These are phyloP conservation scores for Loripinus fragilis DNA, from an alignment of 2,888 invertebrate genomes.

Conservation along the genomic window DNA sequence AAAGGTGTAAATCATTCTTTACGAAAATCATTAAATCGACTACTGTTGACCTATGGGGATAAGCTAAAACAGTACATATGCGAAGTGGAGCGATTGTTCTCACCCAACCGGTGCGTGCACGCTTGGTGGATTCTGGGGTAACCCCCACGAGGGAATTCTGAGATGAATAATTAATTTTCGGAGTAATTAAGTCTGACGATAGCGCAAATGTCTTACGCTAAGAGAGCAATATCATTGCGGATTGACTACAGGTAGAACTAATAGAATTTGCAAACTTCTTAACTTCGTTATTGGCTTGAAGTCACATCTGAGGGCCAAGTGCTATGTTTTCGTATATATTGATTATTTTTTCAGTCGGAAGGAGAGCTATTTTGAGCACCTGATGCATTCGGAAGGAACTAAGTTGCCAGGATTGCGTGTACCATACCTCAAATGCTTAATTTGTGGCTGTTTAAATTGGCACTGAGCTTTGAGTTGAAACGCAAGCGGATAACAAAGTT, in stretches of 20 bases:
- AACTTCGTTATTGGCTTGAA: not conserved
- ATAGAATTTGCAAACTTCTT: conserved; percentile 1
- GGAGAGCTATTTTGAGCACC: not conserved
- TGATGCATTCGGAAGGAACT: no score
- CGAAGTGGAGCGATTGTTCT: not conserved
- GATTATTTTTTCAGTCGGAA: not conserved
- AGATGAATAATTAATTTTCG: not conserved
- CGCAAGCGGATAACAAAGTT: no score
- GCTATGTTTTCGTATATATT: no score
- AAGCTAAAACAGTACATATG: not conserved
- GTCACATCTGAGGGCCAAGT: not conserved
- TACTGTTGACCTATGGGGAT: not conserved
- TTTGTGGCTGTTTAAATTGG: no score
- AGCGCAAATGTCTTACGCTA: not conserved
- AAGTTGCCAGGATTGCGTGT: no score
- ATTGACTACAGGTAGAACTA: conserved; percentile 1
- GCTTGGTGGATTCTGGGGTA: not conserved
- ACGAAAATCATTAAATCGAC: conserved; percentile 8
- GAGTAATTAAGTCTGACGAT: conserved; percentile 4
- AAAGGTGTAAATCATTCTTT: conserved; percentile 4
- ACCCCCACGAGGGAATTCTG: not conserved
- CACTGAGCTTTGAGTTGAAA: no score
- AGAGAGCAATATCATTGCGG: not conserved
- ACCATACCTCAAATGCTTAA: no score
- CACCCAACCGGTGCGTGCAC: not conserved